Percentiles rank a stretch among this genome's conserved stretches.
phyloP scores from a whole-genome alignment of 2,113 vertebrate species.

The Hippocampus mohnikei region DNA sequence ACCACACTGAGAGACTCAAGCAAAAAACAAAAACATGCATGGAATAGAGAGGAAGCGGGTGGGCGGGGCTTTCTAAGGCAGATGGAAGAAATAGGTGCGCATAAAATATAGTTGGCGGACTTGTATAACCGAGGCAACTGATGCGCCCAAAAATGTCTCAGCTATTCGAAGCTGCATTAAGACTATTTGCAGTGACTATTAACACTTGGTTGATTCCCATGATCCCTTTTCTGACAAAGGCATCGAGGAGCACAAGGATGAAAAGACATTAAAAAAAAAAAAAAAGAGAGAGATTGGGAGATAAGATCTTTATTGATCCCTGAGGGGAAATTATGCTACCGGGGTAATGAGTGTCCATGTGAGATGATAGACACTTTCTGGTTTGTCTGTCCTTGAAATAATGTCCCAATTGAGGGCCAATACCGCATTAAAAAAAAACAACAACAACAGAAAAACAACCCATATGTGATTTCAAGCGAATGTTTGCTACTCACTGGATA shows the following conservation, averaged over 20 bases:
- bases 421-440: no score
- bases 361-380: conserved; percentile 36
- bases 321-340: conserved; percentile 55
- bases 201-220: conserved; percentile 43
- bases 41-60: conserved; percentile 8
- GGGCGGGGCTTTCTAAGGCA: neutral
- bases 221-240: conserved; percentile 45
- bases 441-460: no score
- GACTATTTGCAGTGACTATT: conserved; percentile 7
- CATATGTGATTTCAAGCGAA: neutral
- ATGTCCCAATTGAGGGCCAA: no score
- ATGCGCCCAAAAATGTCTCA: conserved; percentile 10
- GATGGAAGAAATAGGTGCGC: neutral
- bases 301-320: conserved; percentile 63
- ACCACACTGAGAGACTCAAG: conserved; percentile 13
- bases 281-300: conserved; percentile 38
- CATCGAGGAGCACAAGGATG: conserved; percentile 40
- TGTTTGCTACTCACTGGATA: conserved; percentile 83
- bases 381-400: neutral
- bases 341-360: conserved; percentile 53
- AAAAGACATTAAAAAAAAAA: conserved; percentile 60
- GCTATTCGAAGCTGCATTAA: conserved; percentile 18
- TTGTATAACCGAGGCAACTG: neutral
- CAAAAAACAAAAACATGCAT: conserved; percentile 21
- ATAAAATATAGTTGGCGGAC: neutral